These are phyloP conservation scores for Bursaphelenchus okinawaensis DNA, from an alignment of 2,888 invertebrate species.

Conservation along the genomic window DNA sequence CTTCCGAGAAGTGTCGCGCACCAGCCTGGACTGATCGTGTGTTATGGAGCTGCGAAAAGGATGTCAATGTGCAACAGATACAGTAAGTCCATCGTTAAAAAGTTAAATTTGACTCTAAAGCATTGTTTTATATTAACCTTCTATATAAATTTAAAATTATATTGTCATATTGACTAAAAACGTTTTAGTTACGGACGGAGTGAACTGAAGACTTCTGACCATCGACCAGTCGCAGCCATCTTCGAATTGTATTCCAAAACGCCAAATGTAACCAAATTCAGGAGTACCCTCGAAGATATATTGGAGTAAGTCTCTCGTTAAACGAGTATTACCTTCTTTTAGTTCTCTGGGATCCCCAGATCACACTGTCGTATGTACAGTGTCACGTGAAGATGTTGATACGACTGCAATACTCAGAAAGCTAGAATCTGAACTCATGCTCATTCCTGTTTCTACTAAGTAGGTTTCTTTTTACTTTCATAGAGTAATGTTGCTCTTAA, in stretches of 20 bases:
- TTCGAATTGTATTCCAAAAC: conserved; percentile 79
- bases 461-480: no score
- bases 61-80: conserved; percentile 20
- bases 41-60: conserved; percentile 70
- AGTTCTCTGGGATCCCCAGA: conserved; percentile 80
- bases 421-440: conserved; percentile 39
- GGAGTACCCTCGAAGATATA: conserved; percentile 71
- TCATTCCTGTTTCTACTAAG: conserved; percentile 48
- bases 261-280: conserved; percentile 73
- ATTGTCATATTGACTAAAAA: no score
- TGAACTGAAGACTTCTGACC: conserved; percentile 68
- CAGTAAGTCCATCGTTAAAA: conserved; percentile 17
- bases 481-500: no score
- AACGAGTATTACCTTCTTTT: no score
- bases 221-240: conserved; percentile 81
- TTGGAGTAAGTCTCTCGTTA: conserved; percentile 39
- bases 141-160: no score
- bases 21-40: conserved; percentile 98
- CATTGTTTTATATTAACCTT: background rate
- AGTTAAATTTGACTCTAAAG: background rate
- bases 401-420: conserved; percentile 45
- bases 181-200: conserved; percentile 79
- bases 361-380: conserved; percentile 76
- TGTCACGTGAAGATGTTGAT: conserved; percentile 25
- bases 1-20: conserved; percentile 90